Evolutionary conservation across 2,888 invertebrate species (phyloP).

Genomic region (Prosapia bicincta): DNA sequence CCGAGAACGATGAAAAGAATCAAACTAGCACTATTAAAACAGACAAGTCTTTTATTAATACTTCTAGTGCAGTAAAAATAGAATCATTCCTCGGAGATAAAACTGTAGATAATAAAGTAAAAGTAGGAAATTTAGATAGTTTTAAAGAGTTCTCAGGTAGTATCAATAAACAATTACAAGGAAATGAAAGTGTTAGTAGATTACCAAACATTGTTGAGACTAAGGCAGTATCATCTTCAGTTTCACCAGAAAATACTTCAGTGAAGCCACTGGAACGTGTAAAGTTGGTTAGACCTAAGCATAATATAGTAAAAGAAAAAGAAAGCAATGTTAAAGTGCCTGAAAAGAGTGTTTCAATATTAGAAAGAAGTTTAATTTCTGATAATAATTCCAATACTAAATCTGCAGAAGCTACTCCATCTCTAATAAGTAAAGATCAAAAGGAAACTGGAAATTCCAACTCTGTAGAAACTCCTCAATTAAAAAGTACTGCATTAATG

Average conservation of each 20-base stretch:
- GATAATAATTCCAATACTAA: background rate
- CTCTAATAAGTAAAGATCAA: background rate
- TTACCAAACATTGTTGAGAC: no score
- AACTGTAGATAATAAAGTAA: background rate
- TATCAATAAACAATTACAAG: background rate
- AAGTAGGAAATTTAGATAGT: background rate
- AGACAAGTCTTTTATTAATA: no score
- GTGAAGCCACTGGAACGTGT: background rate
- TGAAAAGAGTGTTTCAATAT: background rate
- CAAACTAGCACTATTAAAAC: no score
- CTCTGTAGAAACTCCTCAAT: background rate
- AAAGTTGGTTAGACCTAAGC: background rate
- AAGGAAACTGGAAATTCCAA: background rate
- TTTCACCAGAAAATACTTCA: background rate
- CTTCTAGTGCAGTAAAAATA: background rate
- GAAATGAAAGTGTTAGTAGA: background rate
- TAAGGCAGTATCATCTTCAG: background rate
- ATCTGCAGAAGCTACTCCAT: background rate
- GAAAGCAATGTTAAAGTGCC: background rate
- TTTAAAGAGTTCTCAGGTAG: background rate
- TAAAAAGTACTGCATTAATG: background rate
- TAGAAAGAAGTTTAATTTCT: background rate
- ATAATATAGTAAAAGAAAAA: background rate
- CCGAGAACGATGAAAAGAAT: background rate
- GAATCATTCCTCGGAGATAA: background rate